These are phyloP conservation scores for Blera fallax DNA, from an alignment of 2,888 invertebrate species.

Conservation along the genomic window DNA sequence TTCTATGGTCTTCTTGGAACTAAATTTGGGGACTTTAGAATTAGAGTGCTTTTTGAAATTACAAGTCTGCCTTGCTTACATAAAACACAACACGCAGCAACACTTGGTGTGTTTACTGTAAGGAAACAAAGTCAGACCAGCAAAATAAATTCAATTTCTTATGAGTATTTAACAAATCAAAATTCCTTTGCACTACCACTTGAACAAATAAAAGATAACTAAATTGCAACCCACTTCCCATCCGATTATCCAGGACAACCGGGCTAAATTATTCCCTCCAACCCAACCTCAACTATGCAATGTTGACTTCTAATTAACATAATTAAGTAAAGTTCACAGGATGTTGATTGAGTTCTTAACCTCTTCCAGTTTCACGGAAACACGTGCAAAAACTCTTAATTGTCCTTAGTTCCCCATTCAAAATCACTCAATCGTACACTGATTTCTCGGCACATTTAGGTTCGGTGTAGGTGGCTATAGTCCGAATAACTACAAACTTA, in stretches of 20 bases:
- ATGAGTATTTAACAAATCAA: background rate
- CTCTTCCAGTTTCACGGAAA: background rate
- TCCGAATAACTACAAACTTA: background rate
- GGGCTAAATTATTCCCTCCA: background rate
- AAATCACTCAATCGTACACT: background rate
- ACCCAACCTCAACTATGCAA: background rate
- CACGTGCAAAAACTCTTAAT: conserved; percentile 3
- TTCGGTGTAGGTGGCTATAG: background rate
- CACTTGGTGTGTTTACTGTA: no score
- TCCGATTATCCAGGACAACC: background rate
- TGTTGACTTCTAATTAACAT: conserved; percentile 13
- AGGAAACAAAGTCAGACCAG: no score
- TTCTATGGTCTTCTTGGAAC: no score
- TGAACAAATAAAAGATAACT: background rate
- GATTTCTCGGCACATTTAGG: background rate
- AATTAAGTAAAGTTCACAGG: conserved; percentile 4
- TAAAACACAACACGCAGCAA: no score
- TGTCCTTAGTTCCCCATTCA: conserved; percentile 1
- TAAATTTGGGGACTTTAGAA: no score
- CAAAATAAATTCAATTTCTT: no score
- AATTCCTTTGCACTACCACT: background rate
- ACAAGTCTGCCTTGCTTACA: no score
- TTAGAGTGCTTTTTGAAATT: no score
- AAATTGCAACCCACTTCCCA: background rate
- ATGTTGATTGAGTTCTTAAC: conserved; percentile 6